A percentile compares a stretch with the other conserved stretches of the same genome.
phyloP scores from a whole-genome alignment of 2,113 vertebrate genomes.

The Scomber scombrus region DNA sequence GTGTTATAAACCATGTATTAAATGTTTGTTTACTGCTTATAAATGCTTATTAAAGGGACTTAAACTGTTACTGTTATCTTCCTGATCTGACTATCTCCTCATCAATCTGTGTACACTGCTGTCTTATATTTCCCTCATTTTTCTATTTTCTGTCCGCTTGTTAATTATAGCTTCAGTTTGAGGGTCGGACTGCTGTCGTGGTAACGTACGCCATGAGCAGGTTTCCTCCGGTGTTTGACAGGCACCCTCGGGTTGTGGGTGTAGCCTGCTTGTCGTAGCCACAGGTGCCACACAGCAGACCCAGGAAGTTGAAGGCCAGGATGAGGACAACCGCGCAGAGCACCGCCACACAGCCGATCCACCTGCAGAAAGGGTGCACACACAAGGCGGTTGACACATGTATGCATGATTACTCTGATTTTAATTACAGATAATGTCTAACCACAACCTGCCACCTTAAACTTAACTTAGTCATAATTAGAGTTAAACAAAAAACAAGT shows the following conservation, averaged over 20 bases:
- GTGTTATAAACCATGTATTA: no score
- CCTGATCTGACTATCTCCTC: background rate
- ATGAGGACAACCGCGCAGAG: constrained; percentile 91
- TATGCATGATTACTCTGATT: no score
- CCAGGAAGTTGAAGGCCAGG: constrained; percentile 90
- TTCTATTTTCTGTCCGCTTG: background rate
- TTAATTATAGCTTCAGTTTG: no score
- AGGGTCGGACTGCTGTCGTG: background rate
- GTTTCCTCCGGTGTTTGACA: constrained; percentile 96
- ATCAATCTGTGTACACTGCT: background rate
- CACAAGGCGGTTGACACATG: no score
- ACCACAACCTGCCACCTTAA: no score
- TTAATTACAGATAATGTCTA: no score
- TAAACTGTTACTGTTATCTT: background rate
- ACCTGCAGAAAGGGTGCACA: constrained; percentile 80
- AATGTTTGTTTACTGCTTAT: no score
- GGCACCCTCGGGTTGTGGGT: constrained; percentile 92
- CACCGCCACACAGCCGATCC: constrained; percentile 88
- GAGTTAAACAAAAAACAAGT: background rate
- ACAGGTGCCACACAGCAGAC: constrained; percentile 90
- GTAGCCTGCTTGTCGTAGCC: constrained; percentile 91
- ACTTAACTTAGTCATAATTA: no score
- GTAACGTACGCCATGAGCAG: constrained; percentile 94
- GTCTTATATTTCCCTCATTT: background rate
- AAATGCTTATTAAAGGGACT: no score